These are phyloP conservation scores for Nyctibius grandis DNA, from an alignment of 2,797 vertebrate species.

Conservation along the genomic window DNA sequence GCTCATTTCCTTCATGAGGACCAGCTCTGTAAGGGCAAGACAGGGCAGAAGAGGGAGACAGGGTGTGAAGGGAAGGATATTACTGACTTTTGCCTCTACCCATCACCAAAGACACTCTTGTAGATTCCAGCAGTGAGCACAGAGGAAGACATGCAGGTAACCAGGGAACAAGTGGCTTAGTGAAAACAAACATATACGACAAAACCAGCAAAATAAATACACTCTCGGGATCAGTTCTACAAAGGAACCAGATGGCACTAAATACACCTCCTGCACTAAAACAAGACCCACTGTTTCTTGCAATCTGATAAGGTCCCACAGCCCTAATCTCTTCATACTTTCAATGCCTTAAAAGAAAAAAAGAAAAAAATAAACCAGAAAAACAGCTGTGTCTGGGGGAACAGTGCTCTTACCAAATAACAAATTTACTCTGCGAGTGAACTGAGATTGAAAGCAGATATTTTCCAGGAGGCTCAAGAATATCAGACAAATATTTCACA, in stretches of 20 bases:
- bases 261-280: not conserved
- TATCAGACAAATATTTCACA: not conserved
- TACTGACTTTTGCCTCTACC: not conserved
- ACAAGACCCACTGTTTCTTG: not conserved
- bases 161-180: not conserved
- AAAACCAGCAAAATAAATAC: not conserved
- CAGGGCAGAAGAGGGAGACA: not conserved
- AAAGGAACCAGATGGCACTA: not conserved
- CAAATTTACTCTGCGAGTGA: not conserved
- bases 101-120: not conserved
- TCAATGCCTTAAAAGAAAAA: not conserved
- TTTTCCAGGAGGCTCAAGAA: slow-evolving; percentile 6
- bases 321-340: not conserved
- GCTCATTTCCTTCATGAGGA: not conserved
- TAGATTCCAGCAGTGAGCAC: not conserved
- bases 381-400: not conserved
- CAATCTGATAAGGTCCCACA: not conserved
- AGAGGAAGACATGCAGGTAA: not conserved
- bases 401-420: not conserved
- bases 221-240: not conserved
- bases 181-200: not conserved
- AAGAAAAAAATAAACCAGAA: not conserved
- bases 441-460: not conserved
- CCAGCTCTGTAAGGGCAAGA: not conserved
- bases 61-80: not conserved